A percentile compares a stretch with the other conserved stretches of the same genome.
Conservation (phyloP, 2,888 invertebrate species). For the Parascotia fuliginaria region DNA sequence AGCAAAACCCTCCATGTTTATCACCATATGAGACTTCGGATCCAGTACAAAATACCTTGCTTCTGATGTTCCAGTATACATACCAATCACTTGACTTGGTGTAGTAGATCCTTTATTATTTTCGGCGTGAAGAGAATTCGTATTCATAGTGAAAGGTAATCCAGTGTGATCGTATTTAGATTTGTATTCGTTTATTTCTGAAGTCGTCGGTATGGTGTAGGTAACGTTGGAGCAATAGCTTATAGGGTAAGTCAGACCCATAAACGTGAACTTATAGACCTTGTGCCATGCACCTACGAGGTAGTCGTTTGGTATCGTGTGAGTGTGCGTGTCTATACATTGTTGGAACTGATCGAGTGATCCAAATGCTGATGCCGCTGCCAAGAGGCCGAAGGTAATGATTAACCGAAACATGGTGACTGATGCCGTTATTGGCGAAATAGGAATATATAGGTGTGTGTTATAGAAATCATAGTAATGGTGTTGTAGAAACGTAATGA, state of each 20-base stretch:
- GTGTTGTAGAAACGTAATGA: too few relatives aligned
- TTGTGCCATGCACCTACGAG: slow-evolving; percentile 27
- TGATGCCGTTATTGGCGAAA: too few relatives aligned
- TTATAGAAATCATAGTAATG: too few relatives aligned
- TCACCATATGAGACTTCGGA: background rate
- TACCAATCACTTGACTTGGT: background rate
- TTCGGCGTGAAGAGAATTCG: background rate
- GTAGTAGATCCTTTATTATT: background rate
- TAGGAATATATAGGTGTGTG: too few relatives aligned
- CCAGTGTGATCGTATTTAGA: slow-evolving; percentile 5
- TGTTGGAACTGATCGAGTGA: slow-evolving; percentile 16
- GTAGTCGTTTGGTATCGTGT: slow-evolving; percentile 11
- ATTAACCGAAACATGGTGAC: too few relatives aligned
- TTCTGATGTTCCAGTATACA: slow-evolving; percentile 11
- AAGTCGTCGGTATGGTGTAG: slow-evolving; percentile 13
- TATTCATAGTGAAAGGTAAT: slow-evolving; percentile 15
- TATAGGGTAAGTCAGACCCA: background rate
- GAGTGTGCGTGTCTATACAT: slow-evolving; percentile 17
- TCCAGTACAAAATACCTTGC: slow-evolving; percentile 23
- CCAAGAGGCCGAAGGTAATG: background rate
- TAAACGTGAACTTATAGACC: slow-evolving; percentile 15
- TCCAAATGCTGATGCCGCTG: background rate
- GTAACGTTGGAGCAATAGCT: slow-evolving; percentile 15
- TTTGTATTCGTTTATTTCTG: slow-evolving; percentile 11
- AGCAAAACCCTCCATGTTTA: background rate